phyloP scores from a whole-genome alignment of 2,113 vertebrate species.

The Apodemus sylvaticus region DNA sequence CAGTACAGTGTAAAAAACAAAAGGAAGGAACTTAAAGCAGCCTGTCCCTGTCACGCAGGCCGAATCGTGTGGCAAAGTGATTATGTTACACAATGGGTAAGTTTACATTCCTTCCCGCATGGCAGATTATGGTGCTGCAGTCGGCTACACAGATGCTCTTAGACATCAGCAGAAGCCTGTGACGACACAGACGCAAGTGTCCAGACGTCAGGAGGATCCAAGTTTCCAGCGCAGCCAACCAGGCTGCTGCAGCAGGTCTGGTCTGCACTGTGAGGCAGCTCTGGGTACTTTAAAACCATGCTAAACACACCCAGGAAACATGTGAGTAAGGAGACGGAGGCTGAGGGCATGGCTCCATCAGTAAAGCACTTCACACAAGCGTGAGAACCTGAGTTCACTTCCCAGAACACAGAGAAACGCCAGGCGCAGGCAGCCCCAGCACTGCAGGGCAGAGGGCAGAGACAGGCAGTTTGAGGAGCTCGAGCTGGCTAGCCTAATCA shows the following conservation, averaged over 20 bases:
- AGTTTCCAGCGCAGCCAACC: neutral
- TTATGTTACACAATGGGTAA: neutral
- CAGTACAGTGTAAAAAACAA: neutral
- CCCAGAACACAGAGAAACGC: neutral
- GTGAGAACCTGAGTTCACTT: too few relatives aligned
- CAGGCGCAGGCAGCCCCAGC: neutral
- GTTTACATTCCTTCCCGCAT: neutral
- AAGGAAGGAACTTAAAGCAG: neutral
- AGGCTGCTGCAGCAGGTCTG: neutral
- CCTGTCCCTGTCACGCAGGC: neutral
- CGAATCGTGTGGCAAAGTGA: neutral
- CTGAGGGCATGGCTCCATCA: neutral
- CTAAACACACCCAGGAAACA: neutral
- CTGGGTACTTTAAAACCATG: neutral
- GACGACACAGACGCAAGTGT: rapidly evolving
- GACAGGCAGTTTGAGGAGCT: neutral
- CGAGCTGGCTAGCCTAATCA: neutral
- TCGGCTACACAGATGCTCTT: neutral
- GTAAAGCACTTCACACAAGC: neutral
- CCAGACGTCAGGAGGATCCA: neutral
- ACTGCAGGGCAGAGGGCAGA: neutral
- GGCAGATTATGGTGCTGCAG: neutral
- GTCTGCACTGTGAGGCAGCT: neutral
- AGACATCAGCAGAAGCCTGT: neutral
- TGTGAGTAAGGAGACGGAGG: neutral